phyloP scores from a whole-genome alignment of 2,888 invertebrate species.

The Augochlorella aurata region DNA sequence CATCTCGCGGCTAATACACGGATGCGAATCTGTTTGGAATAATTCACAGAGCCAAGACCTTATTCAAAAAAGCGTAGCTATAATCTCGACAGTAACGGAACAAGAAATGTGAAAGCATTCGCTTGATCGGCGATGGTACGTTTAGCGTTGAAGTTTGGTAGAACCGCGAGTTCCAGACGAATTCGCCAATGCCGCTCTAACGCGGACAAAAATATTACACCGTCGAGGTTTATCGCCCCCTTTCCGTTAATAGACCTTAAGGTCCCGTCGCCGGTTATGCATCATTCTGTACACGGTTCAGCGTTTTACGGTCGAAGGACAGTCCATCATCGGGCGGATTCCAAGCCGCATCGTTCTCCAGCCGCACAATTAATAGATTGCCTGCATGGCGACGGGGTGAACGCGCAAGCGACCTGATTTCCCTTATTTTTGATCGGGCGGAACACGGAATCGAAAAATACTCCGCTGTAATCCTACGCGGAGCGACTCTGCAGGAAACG shows the following conservation, averaged over 20 bases:
- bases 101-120: too few relatives aligned
- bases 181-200: not conserved
- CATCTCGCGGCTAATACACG: not conserved
- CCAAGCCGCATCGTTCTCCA: not conserved
- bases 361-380: constrained; percentile 35
- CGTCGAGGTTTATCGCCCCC: not conserved
- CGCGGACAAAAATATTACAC: not conserved
- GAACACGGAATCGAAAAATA: constrained; percentile 38
- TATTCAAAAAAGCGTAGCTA: too few relatives aligned
- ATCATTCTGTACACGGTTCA: not conserved
- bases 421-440: constrained; percentile 26
- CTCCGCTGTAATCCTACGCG: constrained; percentile 28
- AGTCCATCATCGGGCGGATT: constrained; percentile 34
- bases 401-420: constrained; percentile 50
- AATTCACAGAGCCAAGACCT: not conserved
- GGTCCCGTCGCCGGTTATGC: not conserved
- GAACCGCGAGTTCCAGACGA: too few relatives aligned
- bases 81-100: too few relatives aligned
- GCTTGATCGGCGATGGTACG: too few relatives aligned
- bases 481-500: constrained; percentile 9
- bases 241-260: not conserved
- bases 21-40: not conserved
- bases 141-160: too few relatives aligned
- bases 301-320: not conserved
- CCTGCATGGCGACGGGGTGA: constrained; percentile 24